Evolutionary conservation across 2,797 vertebrate genomes (phyloP), one percentile per base, ranked within the genome.

Genomic region (Acanthurus tractus): DNA sequence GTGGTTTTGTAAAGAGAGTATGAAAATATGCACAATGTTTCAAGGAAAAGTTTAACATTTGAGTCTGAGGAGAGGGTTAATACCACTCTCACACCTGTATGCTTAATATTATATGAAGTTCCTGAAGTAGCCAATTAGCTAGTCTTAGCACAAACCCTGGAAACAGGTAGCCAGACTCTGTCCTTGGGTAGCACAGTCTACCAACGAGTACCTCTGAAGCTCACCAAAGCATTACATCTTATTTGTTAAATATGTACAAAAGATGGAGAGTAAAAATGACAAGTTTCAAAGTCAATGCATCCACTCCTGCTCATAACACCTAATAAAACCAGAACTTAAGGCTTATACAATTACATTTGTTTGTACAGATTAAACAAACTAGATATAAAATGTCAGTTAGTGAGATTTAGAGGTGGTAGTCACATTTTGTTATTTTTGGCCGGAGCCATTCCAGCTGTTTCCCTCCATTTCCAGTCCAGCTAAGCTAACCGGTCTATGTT

Each of bases 401-500:
- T 55, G 23, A 59, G 34, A 10, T 22, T 44, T 45, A 49, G 38
- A 55, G 22, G n/a, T 14, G 18, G 29, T 34, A 38, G 54, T 29
- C 34, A 55, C 34, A 69, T 59, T 48, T 23, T 49, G n/a, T 49
- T 34, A 25, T 25, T 49, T 58, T 46, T 59, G 44, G 49, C 58
- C n/a, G 20, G 29, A 54, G 54, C 12, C 13, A 29, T 46, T 3
- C 14, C 29, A 1, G 29, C 15, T 63, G 15, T 34, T 53, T 44
- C 8, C 11, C 29, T 34, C 6, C 6, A 13, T 55, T 66, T 74
- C 17, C 25, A 80, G 63, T 48, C 45, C 52, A 49, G 10, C 61
- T 57, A 42, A 44, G 45, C 18, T 42, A 70, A 29, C 58, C 58
- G 12, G 48, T 67, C 53, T 50, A 34, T 57, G 34, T 63, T 70